Base-by-base conservation (phyloP, 2,113 vertebrate genomes). In the Theristicus caerulescens region DNA sequence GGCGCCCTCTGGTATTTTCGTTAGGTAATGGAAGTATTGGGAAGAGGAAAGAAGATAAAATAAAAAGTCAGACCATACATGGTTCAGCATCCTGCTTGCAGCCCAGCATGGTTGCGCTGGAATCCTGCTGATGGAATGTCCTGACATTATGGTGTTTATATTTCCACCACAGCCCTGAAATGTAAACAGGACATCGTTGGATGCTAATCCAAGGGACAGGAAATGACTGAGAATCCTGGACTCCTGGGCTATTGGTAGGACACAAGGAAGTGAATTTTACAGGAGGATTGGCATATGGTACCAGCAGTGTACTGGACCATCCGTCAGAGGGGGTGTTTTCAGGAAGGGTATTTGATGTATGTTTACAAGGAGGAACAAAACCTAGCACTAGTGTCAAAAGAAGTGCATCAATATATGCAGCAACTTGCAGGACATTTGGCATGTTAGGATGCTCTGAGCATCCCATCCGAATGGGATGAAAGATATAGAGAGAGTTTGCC, bases 81-180 rank as follows among this genome's bases (percentile, higher is more conserved):
- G 71, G 52, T 95, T 95, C 71, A 94, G 65, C 78, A 90, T 96
- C 79, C 82, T 96, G 80, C 59, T 84, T 12, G 7, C 46, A 91
- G 59, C 81, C n/a, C 87, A 91, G 93, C 82, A 52, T 90, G 88
- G 70, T 34, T 96, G 65, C 0, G 0, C 66, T 96, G 95, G 91
- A 88, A 86, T 96, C 88, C 91, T 94, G 92, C 95, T 95, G 96
- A 55, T 91, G 74, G 88, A 96, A 95, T 91, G 79, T 95, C 84
- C 84, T 92, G 93, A 59, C 40, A 51, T 86, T 74, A 87, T 69
- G 90, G 83, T 96, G 96, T 98, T 98, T 96, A 90, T 96, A 90
- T 90, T 96, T 95, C 90, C 46, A 86, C 76, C 86, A 47, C 21
- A 67, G 64, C 82, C 64, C 91, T 67, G 59, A 93, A 95, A 94